phyloP scores from a whole-genome alignment of 2,113 vertebrate species.

The Syngnathus typhle region DNA sequence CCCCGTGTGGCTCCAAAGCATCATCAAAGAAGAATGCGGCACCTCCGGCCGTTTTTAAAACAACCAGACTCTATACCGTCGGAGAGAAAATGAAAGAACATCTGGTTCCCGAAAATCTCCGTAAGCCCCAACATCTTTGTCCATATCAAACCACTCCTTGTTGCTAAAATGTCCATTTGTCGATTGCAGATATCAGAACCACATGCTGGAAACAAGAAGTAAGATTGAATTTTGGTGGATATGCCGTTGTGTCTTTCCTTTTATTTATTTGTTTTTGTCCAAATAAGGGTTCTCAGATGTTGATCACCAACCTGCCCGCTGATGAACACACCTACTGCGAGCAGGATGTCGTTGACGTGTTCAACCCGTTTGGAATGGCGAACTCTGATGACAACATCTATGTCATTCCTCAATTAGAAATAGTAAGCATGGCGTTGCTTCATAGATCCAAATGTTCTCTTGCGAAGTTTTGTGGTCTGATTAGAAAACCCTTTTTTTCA shows the following conservation, averaged over 20 bases:
- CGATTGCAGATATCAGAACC: neutral
- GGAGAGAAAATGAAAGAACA: neutral
- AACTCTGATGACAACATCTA: neutral
- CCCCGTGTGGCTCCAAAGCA: too few relatives aligned
- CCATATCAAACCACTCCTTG: too few relatives aligned
- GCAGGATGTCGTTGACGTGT: neutral
- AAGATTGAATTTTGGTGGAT: neutral
- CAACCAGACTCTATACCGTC: neutral
- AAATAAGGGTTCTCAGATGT: neutral
- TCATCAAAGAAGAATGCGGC: neutral
- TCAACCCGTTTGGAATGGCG: constrained; percentile 12
- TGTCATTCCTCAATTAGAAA: neutral
- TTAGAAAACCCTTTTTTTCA: constrained; percentile 6
- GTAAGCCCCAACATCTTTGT: neutral
- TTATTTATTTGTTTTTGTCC: fast-evolving
- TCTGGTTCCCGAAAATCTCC: fast-evolving
- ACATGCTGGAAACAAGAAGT: neutral
- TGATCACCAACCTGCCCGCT: constrained; percentile 23
- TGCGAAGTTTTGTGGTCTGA: neutral
- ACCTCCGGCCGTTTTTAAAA: neutral
- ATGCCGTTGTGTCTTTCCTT: neutral
- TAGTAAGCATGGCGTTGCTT: constrained; percentile 18
- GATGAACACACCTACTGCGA: constrained; percentile 28
- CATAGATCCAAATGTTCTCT: neutral
- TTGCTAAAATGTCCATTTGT: neutral